A percentile compares a stretch with the other conserved stretches of the same genome.
Evolutionary conservation across 2,888 invertebrate genomes (phyloP).

Genomic region (Erebia ligea): DNA sequence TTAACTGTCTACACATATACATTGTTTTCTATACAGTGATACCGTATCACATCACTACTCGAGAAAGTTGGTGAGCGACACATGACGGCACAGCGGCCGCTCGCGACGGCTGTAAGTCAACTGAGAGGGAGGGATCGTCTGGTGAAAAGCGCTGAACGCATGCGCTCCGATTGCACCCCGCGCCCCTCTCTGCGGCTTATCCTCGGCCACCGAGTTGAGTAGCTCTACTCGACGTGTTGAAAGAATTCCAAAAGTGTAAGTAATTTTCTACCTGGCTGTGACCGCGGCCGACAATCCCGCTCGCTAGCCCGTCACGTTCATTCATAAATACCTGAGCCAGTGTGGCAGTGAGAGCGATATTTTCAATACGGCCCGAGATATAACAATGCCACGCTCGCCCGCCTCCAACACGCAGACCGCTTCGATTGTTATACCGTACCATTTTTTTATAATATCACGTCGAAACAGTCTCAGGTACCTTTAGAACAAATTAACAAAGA

Average conservation of each 20-base stretch:
- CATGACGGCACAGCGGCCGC: slow-evolving; percentile 85
- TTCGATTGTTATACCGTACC: slow-evolving; percentile 67
- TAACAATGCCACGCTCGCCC: slow-evolving; percentile 54
- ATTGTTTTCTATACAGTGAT: slow-evolving; percentile 59
- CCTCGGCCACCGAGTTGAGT: slow-evolving; percentile 71
- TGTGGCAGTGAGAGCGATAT: slow-evolving; percentile 54
- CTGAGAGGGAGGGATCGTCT: slow-evolving; percentile 78
- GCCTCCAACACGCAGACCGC: slow-evolving; percentile 62
- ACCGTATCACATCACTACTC: slow-evolving; percentile 82
- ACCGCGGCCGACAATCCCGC: slow-evolving; percentile 69
- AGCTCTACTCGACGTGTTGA: slow-evolving; percentile 75
- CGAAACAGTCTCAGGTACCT: slow-evolving; percentile 65
- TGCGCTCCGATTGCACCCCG: slow-evolving; percentile 73
- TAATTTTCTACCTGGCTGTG: slow-evolving; percentile 80
- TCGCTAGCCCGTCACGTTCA: slow-evolving; percentile 77
- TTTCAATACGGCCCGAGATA: slow-evolving; percentile 55
- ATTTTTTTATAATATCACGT: slow-evolving; percentile 69
- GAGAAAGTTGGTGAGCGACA: slow-evolving; percentile 79
- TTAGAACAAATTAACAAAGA: slow-evolving; percentile 66
- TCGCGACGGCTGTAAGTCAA: slow-evolving; percentile 72
- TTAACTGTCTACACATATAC: slow-evolving; percentile 49
- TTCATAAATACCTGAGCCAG: slow-evolving; percentile 80
- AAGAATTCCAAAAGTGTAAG: slow-evolving; percentile 81
- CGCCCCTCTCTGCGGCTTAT: slow-evolving; percentile 82
- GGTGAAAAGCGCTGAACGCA: slow-evolving; percentile 73